These are phyloP conservation scores for Xiphophorus birchmanni DNA, from an alignment of 2,797 vertebrate species.

Conservation along the genomic window DNA sequence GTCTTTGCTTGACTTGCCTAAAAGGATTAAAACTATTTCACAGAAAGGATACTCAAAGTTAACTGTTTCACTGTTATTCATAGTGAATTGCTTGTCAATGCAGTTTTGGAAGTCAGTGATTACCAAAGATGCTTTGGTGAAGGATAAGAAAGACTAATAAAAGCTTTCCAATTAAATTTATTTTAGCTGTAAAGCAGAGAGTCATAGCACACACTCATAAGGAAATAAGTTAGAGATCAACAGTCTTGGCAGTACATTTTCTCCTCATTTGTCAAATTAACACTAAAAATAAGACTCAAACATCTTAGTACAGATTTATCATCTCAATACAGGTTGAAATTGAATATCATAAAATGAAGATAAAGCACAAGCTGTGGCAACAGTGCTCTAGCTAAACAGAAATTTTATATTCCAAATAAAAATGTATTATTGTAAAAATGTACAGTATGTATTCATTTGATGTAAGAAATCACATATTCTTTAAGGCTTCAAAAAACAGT, in stretches of 20 bases:
- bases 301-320: neutral
- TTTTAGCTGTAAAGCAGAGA: neutral
- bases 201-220: neutral
- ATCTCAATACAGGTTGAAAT: neutral
- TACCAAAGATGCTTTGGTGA: neutral
- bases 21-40: neutral
- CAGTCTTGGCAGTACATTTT: neutral
- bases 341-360: neutral
- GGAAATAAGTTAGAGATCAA: neutral
- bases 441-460: no score
- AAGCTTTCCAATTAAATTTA: neutral
- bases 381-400: neutral
- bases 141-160: neutral
- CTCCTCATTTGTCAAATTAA: neutral
- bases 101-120: neutral
- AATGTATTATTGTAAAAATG: neutral
- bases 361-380: neutral
- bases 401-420: neutral
- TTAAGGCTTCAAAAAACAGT: no score
- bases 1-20: neutral
- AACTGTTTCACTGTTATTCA: neutral
- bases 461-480: no score
- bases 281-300: neutral
- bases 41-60: neutral
- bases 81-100: neutral